phyloP scores from a whole-genome alignment of 2,888 invertebrate genomes.

The Trilocha varians region DNA sequence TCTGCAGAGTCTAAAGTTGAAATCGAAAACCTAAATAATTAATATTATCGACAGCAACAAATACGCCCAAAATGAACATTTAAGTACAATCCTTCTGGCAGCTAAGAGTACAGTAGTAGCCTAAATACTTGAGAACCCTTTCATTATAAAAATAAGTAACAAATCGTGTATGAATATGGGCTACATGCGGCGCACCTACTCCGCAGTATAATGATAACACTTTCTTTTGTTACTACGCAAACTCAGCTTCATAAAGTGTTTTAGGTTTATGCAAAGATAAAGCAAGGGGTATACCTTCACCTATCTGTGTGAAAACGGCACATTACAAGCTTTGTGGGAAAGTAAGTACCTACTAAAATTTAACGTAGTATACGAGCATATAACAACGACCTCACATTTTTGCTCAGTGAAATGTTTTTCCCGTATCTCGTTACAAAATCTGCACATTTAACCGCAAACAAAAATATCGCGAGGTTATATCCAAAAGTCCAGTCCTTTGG shows the following conservation, averaged over 20 bases:
- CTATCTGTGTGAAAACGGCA: conserved; percentile 22
- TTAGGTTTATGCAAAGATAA: not conserved
- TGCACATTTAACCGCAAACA: conserved; percentile 7
- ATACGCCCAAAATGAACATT: no score
- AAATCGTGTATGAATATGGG: no score
- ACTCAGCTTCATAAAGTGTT: not conserved
- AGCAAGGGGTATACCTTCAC: not conserved
- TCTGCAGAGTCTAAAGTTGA: no score
- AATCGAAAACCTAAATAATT: no score
- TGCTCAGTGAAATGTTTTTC: conserved; percentile 12
- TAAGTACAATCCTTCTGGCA: no score
- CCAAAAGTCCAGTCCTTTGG: conserved; percentile 26
- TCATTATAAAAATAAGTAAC: no score
- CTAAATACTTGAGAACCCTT: no score
- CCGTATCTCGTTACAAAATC: conserved; percentile 4
- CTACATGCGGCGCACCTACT: no score
- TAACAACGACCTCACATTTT: conserved; percentile 16
- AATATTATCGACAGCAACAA: no score
- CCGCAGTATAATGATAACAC: not conserved
- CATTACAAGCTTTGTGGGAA: conserved; percentile 24
- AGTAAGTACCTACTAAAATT: conserved; percentile 27
- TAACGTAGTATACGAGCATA: conserved; percentile 16
- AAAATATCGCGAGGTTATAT: conserved; percentile 22
- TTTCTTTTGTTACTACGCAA: not conserved
- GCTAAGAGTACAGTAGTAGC: no score